Base-by-base conservation (phyloP, 2,888 invertebrate species). In the Eupithecia centaureata region DNA sequence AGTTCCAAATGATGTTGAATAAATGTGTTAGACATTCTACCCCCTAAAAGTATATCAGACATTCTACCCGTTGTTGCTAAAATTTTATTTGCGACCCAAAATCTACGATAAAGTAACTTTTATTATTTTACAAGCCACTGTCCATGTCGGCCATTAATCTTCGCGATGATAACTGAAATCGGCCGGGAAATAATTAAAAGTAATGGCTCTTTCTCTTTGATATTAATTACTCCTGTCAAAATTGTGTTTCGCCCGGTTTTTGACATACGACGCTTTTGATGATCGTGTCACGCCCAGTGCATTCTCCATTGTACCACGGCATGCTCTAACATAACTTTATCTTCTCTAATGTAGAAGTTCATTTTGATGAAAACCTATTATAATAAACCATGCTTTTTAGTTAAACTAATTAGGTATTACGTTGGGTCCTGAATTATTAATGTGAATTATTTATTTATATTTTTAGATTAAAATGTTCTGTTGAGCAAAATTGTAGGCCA, bases 151-250 rank as follows among this genome's bases (percentile, higher is more conserved):
- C 58, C 58, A 78, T 65, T 76, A 68, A 72, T 73, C 70, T 70
- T 73, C 67, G 64, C 35, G 67, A 76, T 67, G 75, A 69, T 66
- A 68, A 67, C 63, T 65, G 62, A 65, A 60, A 70, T 67, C 61
- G 65, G 58, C 70, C 70, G 63, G 74, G 68, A 68, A 67, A 73
- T 71, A 71, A 71, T 72, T 70, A 67, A 63, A 85, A 84, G 79
- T 82, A 83, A 88, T 84, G 80, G 80, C 76, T 74, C 82, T 83
- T 86, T 86, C 86, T 81, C 80, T 84, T 80, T 77, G 79, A 81
- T 81, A 86, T 87, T 88, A 88, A 89, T 88, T 82, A 82, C 74
- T 69, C 65, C 73, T 79, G 80, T 82, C 79, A 78, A 75, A 80
- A 82, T 79, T 80, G 75, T 73, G 71, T 79, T 69, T 64, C 70